A percentile compares a stretch with the other conserved stretches of the same genome.
These are phyloP conservation scores for Oreonectes daqikongensis DNA, from an alignment of 2,797 vertebrate genomes.

Conservation along the genomic window DNA sequence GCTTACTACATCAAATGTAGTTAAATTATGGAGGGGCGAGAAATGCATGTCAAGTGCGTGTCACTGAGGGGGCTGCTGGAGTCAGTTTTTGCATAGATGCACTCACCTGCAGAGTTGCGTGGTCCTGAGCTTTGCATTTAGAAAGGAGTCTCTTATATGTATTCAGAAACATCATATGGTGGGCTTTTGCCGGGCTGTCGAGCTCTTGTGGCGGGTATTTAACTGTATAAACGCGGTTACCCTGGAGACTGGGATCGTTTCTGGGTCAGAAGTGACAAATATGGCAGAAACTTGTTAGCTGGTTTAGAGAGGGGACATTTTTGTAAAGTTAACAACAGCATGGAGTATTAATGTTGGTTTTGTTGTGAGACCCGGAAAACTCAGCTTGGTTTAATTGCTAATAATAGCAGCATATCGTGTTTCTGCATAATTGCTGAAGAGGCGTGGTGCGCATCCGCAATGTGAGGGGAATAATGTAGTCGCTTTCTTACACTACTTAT, in stretches of 20 bases:
- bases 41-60: constrained; percentile 1
- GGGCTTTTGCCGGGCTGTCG: background rate
- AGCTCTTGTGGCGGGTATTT: background rate
- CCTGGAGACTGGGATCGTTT: constrained; percentile 3
- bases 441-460: background rate
- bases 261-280: background rate
- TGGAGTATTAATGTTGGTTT: background rate
- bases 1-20: background rate
- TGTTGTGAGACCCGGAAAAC: background rate
- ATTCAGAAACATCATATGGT: background rate
- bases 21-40: background rate
- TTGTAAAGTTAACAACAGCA: background rate
- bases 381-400: no score
- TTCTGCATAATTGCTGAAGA: background rate
- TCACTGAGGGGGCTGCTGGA: background rate
- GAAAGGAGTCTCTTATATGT: background rate
- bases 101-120: background rate
- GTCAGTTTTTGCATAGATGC: constrained; percentile 26
- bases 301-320: background rate
- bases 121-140: background rate
- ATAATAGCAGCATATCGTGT: background rate
- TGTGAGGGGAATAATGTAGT: background rate
- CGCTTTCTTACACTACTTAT: background rate
- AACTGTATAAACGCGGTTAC: background rate
- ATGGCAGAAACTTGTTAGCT: background rate